Evolutionary conservation across 2,113 vertebrate species (phyloP).

Genomic region (Nanorana parkeri): DNA sequence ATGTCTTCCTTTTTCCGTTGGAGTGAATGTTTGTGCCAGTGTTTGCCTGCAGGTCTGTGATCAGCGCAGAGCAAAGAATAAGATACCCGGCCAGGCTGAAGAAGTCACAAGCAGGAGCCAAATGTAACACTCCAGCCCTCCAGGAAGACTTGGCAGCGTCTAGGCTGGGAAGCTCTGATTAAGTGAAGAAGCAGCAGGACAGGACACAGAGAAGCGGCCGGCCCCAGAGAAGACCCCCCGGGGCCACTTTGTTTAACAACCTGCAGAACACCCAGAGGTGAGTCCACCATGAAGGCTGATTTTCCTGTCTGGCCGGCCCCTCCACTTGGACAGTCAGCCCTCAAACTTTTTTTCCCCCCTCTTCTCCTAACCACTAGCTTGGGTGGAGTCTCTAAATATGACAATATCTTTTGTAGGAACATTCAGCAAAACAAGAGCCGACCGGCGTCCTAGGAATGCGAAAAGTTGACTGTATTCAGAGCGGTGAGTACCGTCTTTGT

Average conservation of each 20-base stretch:
- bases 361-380: background rate
- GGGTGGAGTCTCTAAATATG: constrained; percentile 28
- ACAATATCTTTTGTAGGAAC: constrained; percentile 21
- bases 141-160: constrained; percentile 10
- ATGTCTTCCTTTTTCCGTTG: background rate
- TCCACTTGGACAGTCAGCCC: background rate
- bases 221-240: background rate
- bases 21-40: background rate
- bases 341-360: background rate
- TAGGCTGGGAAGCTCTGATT: constrained; percentile 2
- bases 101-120: constrained; percentile 38
- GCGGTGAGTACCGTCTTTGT: too few species aligned
- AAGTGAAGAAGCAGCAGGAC: background rate
- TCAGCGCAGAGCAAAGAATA: background rate
- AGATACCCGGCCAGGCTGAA: background rate
- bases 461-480: too few species aligned
- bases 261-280: constrained; percentile 4
- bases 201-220: background rate
- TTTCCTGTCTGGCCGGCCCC: background rate
- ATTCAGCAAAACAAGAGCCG: background rate
- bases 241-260: background rate
- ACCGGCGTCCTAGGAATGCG: too few species aligned
- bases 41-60: constrained; percentile 6
- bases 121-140: constrained; percentile 46
- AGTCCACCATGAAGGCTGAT: too few species aligned